Evolutionary conservation across 53 echinoderm and acorn worm genomes (phyloP), one percentile per base, ranked within the genome.

Genomic region (Arbacia lixula): DNA sequence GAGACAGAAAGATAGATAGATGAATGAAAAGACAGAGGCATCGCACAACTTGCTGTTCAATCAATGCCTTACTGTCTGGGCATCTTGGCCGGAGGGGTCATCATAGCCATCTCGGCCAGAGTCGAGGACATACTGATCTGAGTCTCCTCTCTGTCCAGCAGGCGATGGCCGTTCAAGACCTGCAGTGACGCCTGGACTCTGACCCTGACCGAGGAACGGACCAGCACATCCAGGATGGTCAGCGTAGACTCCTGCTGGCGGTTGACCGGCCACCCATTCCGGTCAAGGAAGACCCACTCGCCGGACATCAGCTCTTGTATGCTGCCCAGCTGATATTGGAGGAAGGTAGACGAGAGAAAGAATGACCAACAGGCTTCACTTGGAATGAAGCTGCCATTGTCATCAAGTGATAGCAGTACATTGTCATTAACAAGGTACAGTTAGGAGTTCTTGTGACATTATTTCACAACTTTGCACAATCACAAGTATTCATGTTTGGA

Each of bases 191-290:
- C 69, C 4, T 86, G 73, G 60, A 94, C 67, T 56, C 88, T 86
- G 27, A 94, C 84, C 66, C 68, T 83, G 50, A 95, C 95, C 6
- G 87, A 82, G 29, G 86, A 84, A 66, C 85, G 84, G 26, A 80
- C 78, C 14, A 94, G 66, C 67, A 98, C 84, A 53, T 98, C 94
- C 11, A 98, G 84, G 66, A 98, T 68, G 55, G 88, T 90, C 88
- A 98, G 64, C 14, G 87, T 86, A 36, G 88, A 88, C 63, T 98
- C 98, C 69, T 98, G 98, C 74, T 88, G 90, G 36, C 49, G 76
- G 50, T 92, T 89, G 83, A 98, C 61, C 16, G 98, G 98, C 98
- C 98, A 98, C 21, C 83, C 81, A 56, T 98, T 98, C 52, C 91
- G 88, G 82, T 98, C 98, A 33, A 98, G 83, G 84, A 98, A 98